phyloP scores from a whole-genome alignment of 2,797 vertebrate species.

The Rhinichthys osculus region DNA sequence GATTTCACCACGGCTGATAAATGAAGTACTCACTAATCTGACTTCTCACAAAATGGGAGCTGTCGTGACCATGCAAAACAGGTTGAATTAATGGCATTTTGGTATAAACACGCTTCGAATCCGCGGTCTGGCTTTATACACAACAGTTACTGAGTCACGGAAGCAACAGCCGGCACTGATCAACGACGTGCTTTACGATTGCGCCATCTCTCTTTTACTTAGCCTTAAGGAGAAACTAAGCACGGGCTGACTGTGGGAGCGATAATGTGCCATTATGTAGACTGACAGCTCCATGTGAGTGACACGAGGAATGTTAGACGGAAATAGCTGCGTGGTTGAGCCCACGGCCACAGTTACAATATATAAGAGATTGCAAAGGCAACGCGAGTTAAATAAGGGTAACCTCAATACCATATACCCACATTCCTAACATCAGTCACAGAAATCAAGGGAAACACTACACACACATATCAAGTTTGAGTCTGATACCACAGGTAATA shows the following conservation, averaged over 20 bases:
- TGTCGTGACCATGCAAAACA: conserved; percentile 42
- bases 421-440: conserved; percentile 38
- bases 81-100: conserved; percentile 40
- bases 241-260: conserved; percentile 23
- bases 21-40: conserved; percentile 48
- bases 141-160: conserved; percentile 34
- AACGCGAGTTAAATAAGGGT: conserved; percentile 13
- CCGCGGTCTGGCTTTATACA: conserved; percentile 36
- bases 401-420: conserved; percentile 24
- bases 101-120: conserved; percentile 40
- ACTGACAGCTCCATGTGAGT: background rate
- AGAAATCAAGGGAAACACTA: conserved; percentile 30
- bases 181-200: conserved; percentile 24
- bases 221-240: conserved; percentile 24
- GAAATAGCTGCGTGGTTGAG: conserved; percentile 9
- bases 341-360: conserved; percentile 19
- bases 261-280: conserved; percentile 6
- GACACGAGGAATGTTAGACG: conserved; percentile 32
- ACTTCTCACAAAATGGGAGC: conserved; percentile 47
- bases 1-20: conserved; percentile 29
- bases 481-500: conserved; percentile 70
- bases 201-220: conserved; percentile 6
- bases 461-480: conserved; percentile 53
- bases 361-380: conserved; percentile 4
- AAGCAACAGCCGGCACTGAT: conserved; percentile 46